Evolutionary conservation across 2,113 vertebrate genomes (phyloP), one percentile per base, ranked within the genome.

Genomic region (Coreoperca whiteheadi): DNA sequence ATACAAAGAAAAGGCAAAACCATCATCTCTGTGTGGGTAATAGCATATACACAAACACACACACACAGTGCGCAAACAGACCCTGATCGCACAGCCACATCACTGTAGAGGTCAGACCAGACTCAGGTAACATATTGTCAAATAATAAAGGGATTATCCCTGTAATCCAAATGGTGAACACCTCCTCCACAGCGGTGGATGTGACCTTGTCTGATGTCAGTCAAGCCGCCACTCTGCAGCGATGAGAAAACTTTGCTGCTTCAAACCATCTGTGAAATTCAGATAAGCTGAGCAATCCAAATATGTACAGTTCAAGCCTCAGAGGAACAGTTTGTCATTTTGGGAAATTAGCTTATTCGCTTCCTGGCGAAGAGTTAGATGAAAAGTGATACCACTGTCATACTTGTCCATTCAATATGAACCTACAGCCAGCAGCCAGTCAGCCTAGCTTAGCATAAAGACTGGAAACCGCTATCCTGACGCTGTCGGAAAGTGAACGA

Each of bases 131-230:
- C 85, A 83, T 82, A 86, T 82, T 88, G 82, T 87, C 88, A 90
- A 90, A 91, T 87, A 89, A 89, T 94, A 91, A 92, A 91, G 74
- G 88, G 91, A 94, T 94, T 92, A 93, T 91, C 76, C 21, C 88
- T 90, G 87, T 94, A 93, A 94, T 94, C 92, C 91, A 87, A 88
- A 90, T 79, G 78, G 77, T 70, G 84, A 90, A 86, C 88, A 88
- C 39, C 68, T 86, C 56, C 81, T 68, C 77, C 77, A 67, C 84
- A 74, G 87, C 54, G 23, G 69, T 72, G 64, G 51, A 75, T 80
- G 85, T 90, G 84, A 92, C 91, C 88, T 91, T 91, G 89, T 84
- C 68, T 81, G 67, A 83, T 88, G 86, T 87, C 76, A 67, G 32
- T n/a, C 23, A 39, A 59, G 39, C 73, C 3, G 51, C 25, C 16